Percentiles rank a stretch among this genome's conserved stretches.
phyloP scores from a whole-genome alignment of 2,113 vertebrate species.

The Aspidoscelis tigris region DNA sequence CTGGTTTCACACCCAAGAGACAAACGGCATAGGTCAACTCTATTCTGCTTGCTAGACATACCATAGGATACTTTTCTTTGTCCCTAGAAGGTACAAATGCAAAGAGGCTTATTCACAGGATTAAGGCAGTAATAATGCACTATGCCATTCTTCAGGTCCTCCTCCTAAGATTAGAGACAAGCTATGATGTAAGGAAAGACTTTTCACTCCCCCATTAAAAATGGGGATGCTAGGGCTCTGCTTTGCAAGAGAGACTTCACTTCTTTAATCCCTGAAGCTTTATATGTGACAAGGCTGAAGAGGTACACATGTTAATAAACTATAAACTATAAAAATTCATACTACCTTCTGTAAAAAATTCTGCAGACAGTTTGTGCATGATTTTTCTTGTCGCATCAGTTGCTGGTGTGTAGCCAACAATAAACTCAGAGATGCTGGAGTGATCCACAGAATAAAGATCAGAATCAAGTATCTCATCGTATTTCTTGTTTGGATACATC shows the following conservation, averaged over 20 bases:
- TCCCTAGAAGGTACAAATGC: neutral
- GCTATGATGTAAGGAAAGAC: neutral
- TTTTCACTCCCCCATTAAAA: neutral
- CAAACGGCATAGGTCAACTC: neutral
- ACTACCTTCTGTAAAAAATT: slow-evolving; percentile 76
- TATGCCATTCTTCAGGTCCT: neutral
- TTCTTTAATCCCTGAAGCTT: neutral
- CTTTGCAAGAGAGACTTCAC: too few relatives aligned
- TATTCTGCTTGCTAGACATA: neutral
- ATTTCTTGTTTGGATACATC: slow-evolving; percentile 79
- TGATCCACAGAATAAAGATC: slow-evolving; percentile 70
- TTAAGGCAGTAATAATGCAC: neutral
- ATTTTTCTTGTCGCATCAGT: slow-evolving; percentile 59
- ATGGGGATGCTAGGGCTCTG: neutral
- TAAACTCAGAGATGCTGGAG: slow-evolving; percentile 58
- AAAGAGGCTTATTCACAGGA: neutral
- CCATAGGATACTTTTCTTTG: neutral
- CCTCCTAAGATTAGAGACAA: neutral
- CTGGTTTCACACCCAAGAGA: neutral
- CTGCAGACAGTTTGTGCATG: slow-evolving; percentile 76
- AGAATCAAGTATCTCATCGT: slow-evolving; percentile 62
- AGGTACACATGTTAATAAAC: fast-evolving
- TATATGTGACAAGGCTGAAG: neutral
- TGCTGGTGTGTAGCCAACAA: slow-evolving; percentile 74
- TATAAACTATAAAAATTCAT: neutral